phyloP scores from a whole-genome alignment of 2,797 vertebrate species.

The Neomorphus geoffroyi region DNA sequence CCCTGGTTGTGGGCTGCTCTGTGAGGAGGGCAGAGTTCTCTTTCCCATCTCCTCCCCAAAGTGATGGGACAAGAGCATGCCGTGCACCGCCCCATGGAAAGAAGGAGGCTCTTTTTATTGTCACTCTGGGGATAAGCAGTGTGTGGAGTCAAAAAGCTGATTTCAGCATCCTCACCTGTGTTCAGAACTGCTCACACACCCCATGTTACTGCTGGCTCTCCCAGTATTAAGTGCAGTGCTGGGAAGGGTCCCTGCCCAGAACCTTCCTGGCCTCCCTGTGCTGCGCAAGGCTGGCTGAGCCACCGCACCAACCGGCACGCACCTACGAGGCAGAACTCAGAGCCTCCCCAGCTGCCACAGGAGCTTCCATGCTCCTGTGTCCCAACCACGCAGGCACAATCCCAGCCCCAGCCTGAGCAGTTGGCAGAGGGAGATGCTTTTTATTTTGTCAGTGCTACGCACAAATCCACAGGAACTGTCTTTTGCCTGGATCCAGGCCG shows the following conservation, averaged over 20 bases:
- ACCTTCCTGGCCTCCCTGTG: background rate
- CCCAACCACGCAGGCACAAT: background rate
- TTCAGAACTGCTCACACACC: too few relatives aligned
- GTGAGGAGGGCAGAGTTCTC: background rate
- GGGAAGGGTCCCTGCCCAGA: background rate
- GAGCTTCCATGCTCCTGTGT: background rate
- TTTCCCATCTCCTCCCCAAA: background rate
- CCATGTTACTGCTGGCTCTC: background rate
- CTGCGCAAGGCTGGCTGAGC: background rate
- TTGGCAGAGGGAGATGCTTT: background rate
- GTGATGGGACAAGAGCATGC: background rate
- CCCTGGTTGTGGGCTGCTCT: fast-evolving
- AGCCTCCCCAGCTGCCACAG: background rate
- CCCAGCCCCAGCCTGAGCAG: background rate
- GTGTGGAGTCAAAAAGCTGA: background rate
- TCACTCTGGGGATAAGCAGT: too few relatives aligned
- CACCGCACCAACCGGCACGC: background rate
- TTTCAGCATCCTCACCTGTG: background rate
- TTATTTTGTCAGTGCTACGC: fast-evolving
- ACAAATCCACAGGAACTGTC: background rate
- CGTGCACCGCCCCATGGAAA: fast-evolving
- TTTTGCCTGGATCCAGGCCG: background rate
- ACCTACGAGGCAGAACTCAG: background rate
- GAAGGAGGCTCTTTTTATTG: too few relatives aligned
- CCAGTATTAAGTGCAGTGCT: fast-evolving